Base-by-base conservation (phyloP, 2,113 vertebrate genomes). In the Camelus dromedarius region DNA sequence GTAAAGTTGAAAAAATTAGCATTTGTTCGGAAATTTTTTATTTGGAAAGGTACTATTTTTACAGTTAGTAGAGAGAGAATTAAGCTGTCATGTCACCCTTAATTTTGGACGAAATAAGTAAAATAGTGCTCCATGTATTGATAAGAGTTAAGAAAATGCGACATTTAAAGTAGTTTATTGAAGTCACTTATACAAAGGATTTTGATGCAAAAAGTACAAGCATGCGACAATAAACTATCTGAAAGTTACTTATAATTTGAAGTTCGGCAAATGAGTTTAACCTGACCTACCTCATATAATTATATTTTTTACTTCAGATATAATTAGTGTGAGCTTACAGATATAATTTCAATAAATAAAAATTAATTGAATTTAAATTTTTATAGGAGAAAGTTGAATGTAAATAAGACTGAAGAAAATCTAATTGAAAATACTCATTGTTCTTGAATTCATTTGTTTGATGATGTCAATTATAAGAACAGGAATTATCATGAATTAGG, bases 361-460 rank as follows among this genome's bases (percentile, higher is more conserved):
- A 94, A 90, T 94, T 95, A 75, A 95, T 93, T 88, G 76, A 91
- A 97, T 76, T 97, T 93, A 95, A 95, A 79, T 60, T 93, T 96
- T 93, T 96, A 89, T 91, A 84, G 94, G 42, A 20, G 32, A 89
- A 95, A 85, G 96, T 91, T 93, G 54, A 96, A 82, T 91, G 77
- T 88, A 94, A 89, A 91, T 91, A 87, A 95, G 28, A 18, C 46
- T 64, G 38, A 86, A 92, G 18, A 84, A 82, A 75, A 77, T 89
- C 56, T 95, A 88, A 86, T 54, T 89, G 62, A n/a, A 48, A 93
- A 79, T 89, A 91, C 89, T 62, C 46, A 87, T 81, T 97, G 48
- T 80, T 90, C 54, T 93, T 19, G 28, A 73, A 83, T 85, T 95
- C 69, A 90, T 92, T 96, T 94, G 50, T 93, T 83, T 92, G 58